Conservation (phyloP, 2,113 vertebrate genomes). For the Serinus canaria region DNA sequence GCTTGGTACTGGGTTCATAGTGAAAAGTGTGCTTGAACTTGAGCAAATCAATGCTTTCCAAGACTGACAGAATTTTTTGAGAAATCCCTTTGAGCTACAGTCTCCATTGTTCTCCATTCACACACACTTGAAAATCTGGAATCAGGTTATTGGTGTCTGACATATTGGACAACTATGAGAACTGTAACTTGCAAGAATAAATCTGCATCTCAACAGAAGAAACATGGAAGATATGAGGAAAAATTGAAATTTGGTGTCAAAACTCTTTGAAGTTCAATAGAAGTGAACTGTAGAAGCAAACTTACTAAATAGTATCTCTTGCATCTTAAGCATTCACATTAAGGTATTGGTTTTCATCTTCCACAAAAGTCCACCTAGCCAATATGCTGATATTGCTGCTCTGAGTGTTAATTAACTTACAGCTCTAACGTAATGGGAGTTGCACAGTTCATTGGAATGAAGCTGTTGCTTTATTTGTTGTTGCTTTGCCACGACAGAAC, state of each 20-base stretch:
- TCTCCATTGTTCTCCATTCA: not conserved
- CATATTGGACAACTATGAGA: fast-evolving
- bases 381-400: not conserved
- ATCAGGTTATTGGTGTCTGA: not conserved
- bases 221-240: not conserved
- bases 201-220: not conserved
- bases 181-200: not conserved
- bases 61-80: not conserved
- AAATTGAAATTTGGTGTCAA: not conserved
- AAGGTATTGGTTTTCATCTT: not conserved
- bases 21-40: not conserved
- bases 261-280: not conserved
- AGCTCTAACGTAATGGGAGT: fast-evolving
- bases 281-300: not conserved
- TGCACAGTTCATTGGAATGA: not conserved
- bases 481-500: not conserved
- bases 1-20: not conserved
- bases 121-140: not conserved
- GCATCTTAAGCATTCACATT: not conserved
- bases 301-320: not conserved
- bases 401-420: not conserved
- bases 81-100: not conserved
- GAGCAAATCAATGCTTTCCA: not conserved
- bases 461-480: not conserved
- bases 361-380: not conserved